Percentiles rank a stretch among this genome's conserved stretches.
These are phyloP conservation scores for Astur gentilis DNA, from an alignment of 2,113 vertebrate genomes.

Conservation along the genomic window DNA sequence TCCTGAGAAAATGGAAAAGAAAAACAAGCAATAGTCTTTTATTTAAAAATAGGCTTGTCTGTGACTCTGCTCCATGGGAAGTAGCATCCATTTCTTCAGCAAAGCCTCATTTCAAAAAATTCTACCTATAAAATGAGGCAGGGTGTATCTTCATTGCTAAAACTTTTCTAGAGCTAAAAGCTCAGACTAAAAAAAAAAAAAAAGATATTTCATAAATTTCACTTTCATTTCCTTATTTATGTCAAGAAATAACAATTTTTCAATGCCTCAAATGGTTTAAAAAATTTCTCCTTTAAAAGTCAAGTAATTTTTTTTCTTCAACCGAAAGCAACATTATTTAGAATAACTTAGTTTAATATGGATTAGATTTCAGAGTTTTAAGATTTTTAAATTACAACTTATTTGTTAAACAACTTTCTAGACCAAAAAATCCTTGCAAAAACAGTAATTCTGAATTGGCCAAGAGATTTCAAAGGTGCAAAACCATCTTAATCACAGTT, in stretches of 20 bases:
- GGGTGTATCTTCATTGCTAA: not conserved
- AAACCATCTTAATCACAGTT: not conserved
- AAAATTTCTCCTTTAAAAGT: not conserved
- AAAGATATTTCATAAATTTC: not conserved
- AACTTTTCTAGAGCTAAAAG: not conserved
- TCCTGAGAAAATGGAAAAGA: not conserved
- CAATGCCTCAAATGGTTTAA: not conserved
- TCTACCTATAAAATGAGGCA: not conserved
- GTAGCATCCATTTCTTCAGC: not conserved
- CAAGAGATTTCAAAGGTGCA: not conserved
- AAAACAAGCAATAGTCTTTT: not conserved
- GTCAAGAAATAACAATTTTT: not conserved
- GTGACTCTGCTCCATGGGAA: not conserved
- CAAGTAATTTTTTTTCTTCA: not conserved
- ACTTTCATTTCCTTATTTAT: not conserved
- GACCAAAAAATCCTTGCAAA: not conserved
- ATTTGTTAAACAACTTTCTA: not conserved
- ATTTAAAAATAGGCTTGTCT: not conserved
- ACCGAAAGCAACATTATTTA: not conserved
- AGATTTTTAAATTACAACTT: not conserved
- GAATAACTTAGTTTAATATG: not conserved
- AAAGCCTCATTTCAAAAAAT: not conserved
- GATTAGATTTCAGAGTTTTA: not conserved
- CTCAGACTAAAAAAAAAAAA: not conserved
- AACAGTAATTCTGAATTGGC: accelerated